A percentile compares a stretch with the other conserved stretches of the same genome.
These are phyloP conservation scores for Parapsyche elsis DNA, from an alignment of 1,140 invertebrate species.

Conservation along the genomic window DNA sequence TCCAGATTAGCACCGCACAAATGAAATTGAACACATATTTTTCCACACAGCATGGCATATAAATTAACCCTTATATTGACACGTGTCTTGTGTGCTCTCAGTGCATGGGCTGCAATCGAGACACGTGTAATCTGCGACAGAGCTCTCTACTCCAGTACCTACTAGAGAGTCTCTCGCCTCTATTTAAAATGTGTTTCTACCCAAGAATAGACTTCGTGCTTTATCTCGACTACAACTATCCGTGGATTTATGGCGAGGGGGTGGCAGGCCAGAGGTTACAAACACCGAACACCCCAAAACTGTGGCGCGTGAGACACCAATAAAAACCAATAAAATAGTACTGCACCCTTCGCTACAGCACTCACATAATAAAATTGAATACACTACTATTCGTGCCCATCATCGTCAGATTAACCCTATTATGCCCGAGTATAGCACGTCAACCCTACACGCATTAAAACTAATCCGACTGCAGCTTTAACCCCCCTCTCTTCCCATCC, in stretches of 20 bases:
- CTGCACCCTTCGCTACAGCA: no score
- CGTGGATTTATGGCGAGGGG: conserved; percentile 43
- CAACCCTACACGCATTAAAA: neutral
- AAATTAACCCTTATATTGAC: neutral
- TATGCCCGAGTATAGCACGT: no score
- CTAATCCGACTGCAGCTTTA: neutral
- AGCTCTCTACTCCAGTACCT: neutral
- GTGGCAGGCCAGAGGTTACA: conserved; percentile 34
- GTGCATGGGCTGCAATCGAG: conserved; percentile 6
- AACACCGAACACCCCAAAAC: conserved; percentile 5
- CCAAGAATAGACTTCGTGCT: conserved; percentile 44
- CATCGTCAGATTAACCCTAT: no score
- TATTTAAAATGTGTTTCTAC: conserved; percentile 41
- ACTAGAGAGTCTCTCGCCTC: neutral
- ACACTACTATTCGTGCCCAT: no score
- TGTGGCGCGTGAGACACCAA: neutral
- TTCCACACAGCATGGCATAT: no score
- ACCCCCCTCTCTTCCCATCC: neutral
- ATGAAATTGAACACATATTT: no score
- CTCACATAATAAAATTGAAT: no score
- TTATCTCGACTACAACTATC: conserved; percentile 42
- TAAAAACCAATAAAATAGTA: no score
- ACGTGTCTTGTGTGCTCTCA: neutral
- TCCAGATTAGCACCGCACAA: no score
- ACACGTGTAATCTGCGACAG: conserved; percentile 36